Evolutionary conservation across 23 tunicate species (phyloP).

Genomic region (Diplosoma virens): DNA sequence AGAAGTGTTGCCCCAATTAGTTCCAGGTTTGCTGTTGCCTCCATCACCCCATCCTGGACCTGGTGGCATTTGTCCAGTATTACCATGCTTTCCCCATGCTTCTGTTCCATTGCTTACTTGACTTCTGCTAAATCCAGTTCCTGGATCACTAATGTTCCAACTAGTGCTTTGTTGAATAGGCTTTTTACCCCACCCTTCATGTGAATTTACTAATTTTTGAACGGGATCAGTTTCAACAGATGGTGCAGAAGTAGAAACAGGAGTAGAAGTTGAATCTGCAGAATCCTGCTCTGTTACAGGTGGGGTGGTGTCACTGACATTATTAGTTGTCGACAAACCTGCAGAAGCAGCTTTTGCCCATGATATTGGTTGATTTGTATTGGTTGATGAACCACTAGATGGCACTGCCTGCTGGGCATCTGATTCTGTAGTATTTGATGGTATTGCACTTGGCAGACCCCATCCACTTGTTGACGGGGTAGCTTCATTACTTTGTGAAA

Average conservation of each 20-base stretch:
- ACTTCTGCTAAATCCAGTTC: constrained; percentile 1
- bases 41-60: constrained; percentile 32
- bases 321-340: constrained; percentile 30
- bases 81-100: constrained; percentile 83
- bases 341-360: constrained; percentile 80
- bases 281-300: constrained; percentile 15
- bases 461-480: constrained; percentile 36
- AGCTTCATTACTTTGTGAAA: constrained; percentile 15
- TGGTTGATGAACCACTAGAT: background rate
- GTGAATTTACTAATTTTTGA: constrained; percentile 80
- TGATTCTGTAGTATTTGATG: constrained; percentile 31
- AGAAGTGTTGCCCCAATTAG: constrained; percentile 16
- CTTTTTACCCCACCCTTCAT: constrained; percentile 95
- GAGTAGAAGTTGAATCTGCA: constrained; percentile 7
- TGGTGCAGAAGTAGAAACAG: background rate
- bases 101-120: constrained; percentile 81
- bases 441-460: constrained; percentile 38
- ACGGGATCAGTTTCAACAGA: constrained; percentile 51
- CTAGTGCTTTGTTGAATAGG: constrained; percentile 89
- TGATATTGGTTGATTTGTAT: constrained; percentile 39
- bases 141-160: constrained; percentile 56
- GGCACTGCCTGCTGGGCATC: background rate
- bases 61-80: constrained; percentile 9
- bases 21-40: constrained; percentile 4
- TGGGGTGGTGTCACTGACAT: background rate